These are phyloP conservation scores for Oxystoma pomonae DNA, from an alignment of 2,888 invertebrate species.

Conservation along the genomic window DNA sequence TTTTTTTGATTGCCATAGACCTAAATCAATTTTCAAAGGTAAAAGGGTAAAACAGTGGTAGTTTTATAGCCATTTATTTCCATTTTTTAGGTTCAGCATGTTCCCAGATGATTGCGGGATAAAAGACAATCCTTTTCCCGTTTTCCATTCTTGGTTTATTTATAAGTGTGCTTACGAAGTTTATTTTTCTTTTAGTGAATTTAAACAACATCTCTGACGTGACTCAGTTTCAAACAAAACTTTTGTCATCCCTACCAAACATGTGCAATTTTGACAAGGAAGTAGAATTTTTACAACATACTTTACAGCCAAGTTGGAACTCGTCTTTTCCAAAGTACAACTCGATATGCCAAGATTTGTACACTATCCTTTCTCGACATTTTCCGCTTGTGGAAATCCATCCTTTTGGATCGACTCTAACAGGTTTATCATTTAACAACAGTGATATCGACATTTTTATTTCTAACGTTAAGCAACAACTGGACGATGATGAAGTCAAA, in stretches of 20 bases:
- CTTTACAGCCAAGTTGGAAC: constrained; percentile 43
- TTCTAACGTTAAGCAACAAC: constrained; percentile 43
- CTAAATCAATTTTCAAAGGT: no score
- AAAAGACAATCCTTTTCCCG: no score
- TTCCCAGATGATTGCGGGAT: no score
- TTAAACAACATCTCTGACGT: not conserved
- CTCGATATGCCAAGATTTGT: constrained; percentile 49
- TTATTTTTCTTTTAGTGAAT: not conserved
- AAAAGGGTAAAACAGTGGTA: no score
- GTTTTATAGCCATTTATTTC: no score
- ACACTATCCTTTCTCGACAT: constrained; percentile 39
- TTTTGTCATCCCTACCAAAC: no score
- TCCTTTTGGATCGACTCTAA: constrained; percentile 72
- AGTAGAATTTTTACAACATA: constrained; percentile 41
- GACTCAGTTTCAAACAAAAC: no score
- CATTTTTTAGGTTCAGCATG: no score
- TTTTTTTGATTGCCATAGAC: no score
- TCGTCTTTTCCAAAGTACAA: constrained; percentile 38
- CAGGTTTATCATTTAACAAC: constrained; percentile 62
- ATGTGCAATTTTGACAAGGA: constrained; percentile 47
- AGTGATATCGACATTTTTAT: constrained; percentile 74
- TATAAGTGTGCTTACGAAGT: no score
- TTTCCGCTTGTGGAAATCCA: constrained; percentile 50
- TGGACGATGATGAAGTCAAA: constrained; percentile 28
- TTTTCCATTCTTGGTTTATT: no score